A percentile compares a stretch with the other conserved stretches of the same genome.
phyloP scores from a whole-genome alignment of 2,113 vertebrate species.

The Pygathrix nemaeus region DNA sequence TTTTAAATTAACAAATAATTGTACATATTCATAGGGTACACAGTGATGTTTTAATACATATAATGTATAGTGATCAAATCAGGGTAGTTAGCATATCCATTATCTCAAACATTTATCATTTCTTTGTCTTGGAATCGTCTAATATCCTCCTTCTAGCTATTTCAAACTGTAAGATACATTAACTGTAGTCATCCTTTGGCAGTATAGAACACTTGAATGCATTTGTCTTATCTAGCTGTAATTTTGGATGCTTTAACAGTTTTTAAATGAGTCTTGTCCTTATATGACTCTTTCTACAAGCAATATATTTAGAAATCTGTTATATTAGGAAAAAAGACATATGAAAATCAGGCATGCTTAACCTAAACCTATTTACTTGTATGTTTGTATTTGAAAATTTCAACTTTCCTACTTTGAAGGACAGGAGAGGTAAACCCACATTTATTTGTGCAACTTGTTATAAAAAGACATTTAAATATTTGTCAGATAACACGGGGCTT shows the following conservation, averaged over 20 bases:
- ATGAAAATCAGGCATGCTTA: not conserved
- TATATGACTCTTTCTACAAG: not conserved
- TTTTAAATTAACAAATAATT: not conserved
- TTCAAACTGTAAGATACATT: not conserved
- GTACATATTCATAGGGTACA: not conserved
- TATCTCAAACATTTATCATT: not conserved
- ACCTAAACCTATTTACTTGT: not conserved
- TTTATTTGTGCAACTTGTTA: slow-evolving; percentile 21
- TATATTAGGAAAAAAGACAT: not conserved
- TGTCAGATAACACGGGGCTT: not conserved
- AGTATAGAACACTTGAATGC: not conserved
- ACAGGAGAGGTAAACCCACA: not conserved
- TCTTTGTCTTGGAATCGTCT: not conserved
- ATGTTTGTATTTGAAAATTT: not conserved
- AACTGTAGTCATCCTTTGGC: not conserved
- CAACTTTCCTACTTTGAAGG: not conserved
- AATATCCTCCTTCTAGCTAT: not conserved
- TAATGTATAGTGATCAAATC: not conserved
- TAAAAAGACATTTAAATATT: slow-evolving; percentile 24
- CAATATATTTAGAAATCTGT: slow-evolving; percentile 38
- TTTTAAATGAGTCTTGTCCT: slow-evolving; percentile 33
- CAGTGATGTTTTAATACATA: not conserved
- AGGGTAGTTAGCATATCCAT: not conserved
- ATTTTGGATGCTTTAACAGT: not conserved
- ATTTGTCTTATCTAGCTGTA: not conserved